Percentiles rank a stretch among this genome's conserved stretches.
Conservation (phyloP, 2,797 vertebrate genomes). For the Diglossa cyanea region DNA sequence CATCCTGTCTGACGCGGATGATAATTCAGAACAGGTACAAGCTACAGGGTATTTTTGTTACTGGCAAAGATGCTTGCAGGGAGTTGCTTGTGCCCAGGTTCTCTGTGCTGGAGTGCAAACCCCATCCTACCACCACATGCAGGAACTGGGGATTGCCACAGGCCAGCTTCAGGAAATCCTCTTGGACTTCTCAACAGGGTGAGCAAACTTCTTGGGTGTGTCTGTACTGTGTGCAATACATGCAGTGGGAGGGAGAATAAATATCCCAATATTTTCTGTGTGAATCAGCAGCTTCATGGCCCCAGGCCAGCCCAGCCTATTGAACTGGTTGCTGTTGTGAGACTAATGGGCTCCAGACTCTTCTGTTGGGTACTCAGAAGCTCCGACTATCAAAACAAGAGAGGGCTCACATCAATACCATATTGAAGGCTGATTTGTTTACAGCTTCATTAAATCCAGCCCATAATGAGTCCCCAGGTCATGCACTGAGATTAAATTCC, state of each 20-base stretch:
- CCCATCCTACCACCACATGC: neutral
- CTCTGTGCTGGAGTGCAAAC: neutral
- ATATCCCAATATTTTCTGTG: neutral
- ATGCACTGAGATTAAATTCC: neutral
- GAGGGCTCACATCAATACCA: neutral
- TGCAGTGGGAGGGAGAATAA: neutral
- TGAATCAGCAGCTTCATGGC: neutral
- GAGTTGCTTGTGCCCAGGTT: neutral
- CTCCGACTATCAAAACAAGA: neutral
- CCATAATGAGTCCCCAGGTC: neutral
- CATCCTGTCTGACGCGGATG: neutral
- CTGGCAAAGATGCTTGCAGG: neutral
- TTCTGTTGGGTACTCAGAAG: neutral
- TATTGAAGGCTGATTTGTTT: neutral
- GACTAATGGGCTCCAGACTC: neutral
- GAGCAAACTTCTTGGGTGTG: neutral
- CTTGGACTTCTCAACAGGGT: neutral
- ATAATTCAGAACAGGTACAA: neutral
- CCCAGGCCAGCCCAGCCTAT: neutral
- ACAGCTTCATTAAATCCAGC: slow-evolving; percentile 21
- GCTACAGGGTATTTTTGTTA: neutral
- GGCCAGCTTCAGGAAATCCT: slow-evolving; percentile 50
- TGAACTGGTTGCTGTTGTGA: neutral
- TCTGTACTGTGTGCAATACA: neutral
- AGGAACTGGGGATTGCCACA: slow-evolving; percentile 11